Evolutionary conservation across 2,888 invertebrate genomes (phyloP), one percentile per base, ranked within the genome.

Genomic region (Fissipunctia ypsillon): DNA sequence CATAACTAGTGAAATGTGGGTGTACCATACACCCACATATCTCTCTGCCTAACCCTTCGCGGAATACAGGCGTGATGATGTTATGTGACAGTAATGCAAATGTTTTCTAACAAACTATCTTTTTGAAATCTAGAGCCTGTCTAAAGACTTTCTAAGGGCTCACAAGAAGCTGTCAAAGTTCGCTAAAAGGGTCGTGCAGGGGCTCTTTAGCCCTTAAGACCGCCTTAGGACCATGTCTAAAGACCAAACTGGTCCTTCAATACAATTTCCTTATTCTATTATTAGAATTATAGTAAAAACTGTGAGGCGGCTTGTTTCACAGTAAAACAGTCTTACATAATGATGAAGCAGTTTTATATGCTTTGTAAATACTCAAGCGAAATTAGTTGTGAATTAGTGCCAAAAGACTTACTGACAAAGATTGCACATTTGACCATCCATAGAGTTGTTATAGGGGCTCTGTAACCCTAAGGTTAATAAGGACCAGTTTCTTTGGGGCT

Each of bases 291-390:
- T n/a, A 12, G 2, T 25, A n/a, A 7, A 25, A 25, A 38, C 22
- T 45, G 9, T 1, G 19, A 65, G 19, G 9, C 52, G n/a, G n/a
- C 41, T 52, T 52, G 19, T 43, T 68, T 52, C 25, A n/a, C n/a
- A 63, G 35, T 43, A n/a, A 31, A 25, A 43, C 16, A 25, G 28
- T 66, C n/a, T 43, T 56, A 56, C 35, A 35, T 69, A 68, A 68
- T 28, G 22, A 68, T 31, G 52, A 54, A 52, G 14, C 19, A 16
- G 10, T 31, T 70, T 14, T 9, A 28, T 69, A 16, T n/a, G 9
- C 12, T 43, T 31, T 61, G 5, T 22, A n/a, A n/a, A 67, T n/a
- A 43, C 2, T 25, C 9, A 63, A 14, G 4, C 12, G 0, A 60
- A 41, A 25, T 14, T 45, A 2, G 9, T 43, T 22, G 64, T 19